Percentiles rank a stretch among this genome's conserved stretches.
These are phyloP conservation scores for Mythimna pallens DNA, from an alignment of 2,888 invertebrate genomes.

Conservation along the genomic window DNA sequence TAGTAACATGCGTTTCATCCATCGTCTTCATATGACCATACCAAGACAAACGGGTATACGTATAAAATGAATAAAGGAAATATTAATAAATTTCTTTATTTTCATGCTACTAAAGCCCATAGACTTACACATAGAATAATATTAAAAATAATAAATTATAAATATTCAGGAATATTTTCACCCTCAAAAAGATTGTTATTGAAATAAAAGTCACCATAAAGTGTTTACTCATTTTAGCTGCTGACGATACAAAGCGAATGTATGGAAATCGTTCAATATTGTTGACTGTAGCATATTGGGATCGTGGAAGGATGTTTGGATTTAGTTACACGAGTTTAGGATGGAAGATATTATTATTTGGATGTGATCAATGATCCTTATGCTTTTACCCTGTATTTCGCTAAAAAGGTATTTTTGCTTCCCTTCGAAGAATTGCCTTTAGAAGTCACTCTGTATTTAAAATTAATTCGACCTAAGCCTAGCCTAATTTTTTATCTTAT, in stretches of 20 bases:
- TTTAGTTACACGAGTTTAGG: conserved; percentile 9
- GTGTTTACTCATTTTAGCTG: neutral
- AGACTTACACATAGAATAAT: too few species aligned
- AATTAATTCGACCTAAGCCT: too few species aligned
- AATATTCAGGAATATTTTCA: neutral
- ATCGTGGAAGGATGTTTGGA: conserved; percentile 13
- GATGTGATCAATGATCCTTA: neutral
- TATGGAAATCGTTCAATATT: conserved; percentile 41
- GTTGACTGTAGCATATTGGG: conserved; percentile 34
- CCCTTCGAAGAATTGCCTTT: neutral
- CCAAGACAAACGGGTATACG: too few species aligned
- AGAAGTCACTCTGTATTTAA: too few species aligned
- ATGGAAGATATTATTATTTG: conserved; percentile 6
- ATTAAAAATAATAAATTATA: too few species aligned
- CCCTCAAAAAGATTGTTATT: neutral
- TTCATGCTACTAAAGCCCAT: too few species aligned
- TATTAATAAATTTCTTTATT: too few species aligned
- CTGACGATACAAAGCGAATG: conserved; percentile 14
- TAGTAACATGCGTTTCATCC: too few species aligned
- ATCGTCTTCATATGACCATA: too few species aligned
- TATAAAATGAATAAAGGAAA: too few species aligned
- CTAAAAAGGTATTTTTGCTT: neutral
- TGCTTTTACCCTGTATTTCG: neutral
- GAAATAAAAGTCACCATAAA: neutral
- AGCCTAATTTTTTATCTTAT: too few species aligned